Conservation (phyloP, 2,888 invertebrate species). For the Chirona hameri region DNA sequence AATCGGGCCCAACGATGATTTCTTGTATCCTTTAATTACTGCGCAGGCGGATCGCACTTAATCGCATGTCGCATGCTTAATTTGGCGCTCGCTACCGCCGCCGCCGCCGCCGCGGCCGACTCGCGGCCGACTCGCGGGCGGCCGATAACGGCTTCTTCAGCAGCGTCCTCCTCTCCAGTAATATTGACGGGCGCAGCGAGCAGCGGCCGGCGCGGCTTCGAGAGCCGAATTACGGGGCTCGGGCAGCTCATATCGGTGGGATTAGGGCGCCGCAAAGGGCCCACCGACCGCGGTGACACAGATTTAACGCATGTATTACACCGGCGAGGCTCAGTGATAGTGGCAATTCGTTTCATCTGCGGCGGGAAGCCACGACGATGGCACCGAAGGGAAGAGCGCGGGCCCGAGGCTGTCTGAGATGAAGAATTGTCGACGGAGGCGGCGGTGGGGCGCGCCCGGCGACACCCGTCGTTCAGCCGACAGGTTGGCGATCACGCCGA, state of each 20-base stretch:
- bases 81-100: background rate
- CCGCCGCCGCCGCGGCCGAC: background rate
- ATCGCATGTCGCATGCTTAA: slow-evolving; percentile 25
- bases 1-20: slow-evolving; percentile 14
- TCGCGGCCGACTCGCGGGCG: background rate
- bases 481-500: background rate
- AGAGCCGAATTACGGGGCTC: background rate
- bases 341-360: slow-evolving; percentile 24
- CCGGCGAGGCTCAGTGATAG: background rate
- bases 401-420: background rate
- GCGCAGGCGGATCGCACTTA: background rate
- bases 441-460: background rate
- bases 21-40: slow-evolving; percentile 27
- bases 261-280: background rate
- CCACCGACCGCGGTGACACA: background rate
- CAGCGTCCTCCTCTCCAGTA: background rate
- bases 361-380: background rate
- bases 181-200: background rate
- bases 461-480: background rate
- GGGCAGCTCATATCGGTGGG: background rate
- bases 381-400: background rate
- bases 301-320: slow-evolving; percentile 22
- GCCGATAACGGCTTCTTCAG: background rate
- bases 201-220: background rate
- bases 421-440: background rate